phyloP scores from a whole-genome alignment of 1,140 invertebrate genomes.

The Eurosta solidaginis region DNA sequence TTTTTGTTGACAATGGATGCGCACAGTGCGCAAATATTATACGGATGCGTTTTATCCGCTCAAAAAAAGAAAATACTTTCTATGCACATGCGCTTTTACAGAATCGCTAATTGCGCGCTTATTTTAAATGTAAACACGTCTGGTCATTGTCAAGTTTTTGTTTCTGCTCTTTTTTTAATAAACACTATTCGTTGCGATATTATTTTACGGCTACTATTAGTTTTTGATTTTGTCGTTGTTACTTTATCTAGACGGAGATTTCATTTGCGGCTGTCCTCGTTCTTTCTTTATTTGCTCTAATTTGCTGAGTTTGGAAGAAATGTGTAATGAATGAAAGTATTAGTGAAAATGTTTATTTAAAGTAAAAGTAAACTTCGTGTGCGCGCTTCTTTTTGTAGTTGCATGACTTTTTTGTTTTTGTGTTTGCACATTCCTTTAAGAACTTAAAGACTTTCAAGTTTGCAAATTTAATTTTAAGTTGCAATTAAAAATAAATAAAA shows the following conservation, averaged over 20 bases:
- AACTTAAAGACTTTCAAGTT: not conserved
- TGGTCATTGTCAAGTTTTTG: constrained; percentile 29
- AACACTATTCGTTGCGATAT: not conserved
- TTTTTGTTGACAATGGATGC: not conserved
- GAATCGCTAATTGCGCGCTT: constrained; percentile 13
- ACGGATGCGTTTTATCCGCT: not conserved
- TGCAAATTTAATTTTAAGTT: too few relatives aligned
- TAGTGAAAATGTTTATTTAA: not conserved
- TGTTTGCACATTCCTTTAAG: not conserved
- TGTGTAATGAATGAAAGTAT: not conserved
- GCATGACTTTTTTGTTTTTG: not conserved
- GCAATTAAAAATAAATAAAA: too few relatives aligned
- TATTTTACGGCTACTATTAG: not conserved
- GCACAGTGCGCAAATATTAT: not conserved
- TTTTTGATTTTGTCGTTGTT: constrained; percentile 14
- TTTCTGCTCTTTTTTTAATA: constrained; percentile 25
- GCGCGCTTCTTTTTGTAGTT: not conserved
- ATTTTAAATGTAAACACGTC: constrained; percentile 5
- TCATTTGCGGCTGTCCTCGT: not conserved
- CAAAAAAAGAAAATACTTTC: not conserved
- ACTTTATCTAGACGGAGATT: not conserved
- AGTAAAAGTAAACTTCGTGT: not conserved
- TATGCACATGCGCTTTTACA: not conserved
- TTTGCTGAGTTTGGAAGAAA: not conserved
- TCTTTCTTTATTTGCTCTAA: constrained; percentile 5